phyloP scores from a whole-genome alignment of 2,888 invertebrate species.

The Orthonychiurus folsomi region DNA sequence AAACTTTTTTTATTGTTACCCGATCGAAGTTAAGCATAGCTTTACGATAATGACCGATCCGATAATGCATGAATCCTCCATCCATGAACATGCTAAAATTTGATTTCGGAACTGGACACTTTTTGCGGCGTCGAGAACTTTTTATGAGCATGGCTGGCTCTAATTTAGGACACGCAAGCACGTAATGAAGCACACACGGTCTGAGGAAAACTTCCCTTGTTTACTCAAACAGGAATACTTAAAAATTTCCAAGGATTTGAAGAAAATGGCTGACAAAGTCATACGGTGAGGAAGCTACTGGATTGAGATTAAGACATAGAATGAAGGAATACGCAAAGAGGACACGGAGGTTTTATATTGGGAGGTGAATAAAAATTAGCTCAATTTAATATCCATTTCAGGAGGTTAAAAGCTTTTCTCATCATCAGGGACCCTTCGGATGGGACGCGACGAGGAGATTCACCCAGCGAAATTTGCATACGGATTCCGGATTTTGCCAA shows the following conservation, averaged over 20 bases:
- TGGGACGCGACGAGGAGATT: neutral
- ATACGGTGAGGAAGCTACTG: neutral
- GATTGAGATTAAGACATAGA: neutral
- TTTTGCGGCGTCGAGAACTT: neutral
- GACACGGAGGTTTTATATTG: neutral
- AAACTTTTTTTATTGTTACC: no score
- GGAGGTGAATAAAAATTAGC: conserved; percentile 6
- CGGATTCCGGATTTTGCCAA: no score
- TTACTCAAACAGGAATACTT: neutral
- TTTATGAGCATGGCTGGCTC: neutral
- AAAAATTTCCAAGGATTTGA: neutral
- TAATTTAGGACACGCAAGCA: neutral
- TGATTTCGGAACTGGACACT: conserved; percentile 5
- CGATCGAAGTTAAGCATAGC: conserved; percentile 3
- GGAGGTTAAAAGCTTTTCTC: neutral
- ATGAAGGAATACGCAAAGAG: neutral
- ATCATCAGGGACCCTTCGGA: neutral
- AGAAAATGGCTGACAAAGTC: neutral
- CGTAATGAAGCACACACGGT: no score
- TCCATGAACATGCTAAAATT: conserved; percentile 7
- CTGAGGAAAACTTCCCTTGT: no score
- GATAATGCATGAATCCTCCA: conserved; percentile 9
- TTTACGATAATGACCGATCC: neutral
- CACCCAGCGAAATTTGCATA: no score
- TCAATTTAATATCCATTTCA: conserved; percentile 5